Base-by-base conservation (phyloP, 2,888 invertebrate genomes). In the Antitype chi region DNA sequence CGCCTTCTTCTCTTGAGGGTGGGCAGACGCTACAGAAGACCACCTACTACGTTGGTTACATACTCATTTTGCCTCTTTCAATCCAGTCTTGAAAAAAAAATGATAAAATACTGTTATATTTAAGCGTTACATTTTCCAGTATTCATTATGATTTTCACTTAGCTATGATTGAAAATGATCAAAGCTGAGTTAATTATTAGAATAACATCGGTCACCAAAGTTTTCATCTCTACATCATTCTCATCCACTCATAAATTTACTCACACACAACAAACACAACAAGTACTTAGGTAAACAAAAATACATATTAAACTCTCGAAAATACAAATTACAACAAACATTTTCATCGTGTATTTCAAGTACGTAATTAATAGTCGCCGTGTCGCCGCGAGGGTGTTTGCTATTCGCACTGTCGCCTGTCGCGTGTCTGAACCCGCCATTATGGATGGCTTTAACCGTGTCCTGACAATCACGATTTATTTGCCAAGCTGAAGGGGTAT, bases 331-430 rank as follows among this genome's bases (percentile, higher is more conserved):
- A 80, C 74, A 78, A 76, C 82, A 88, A 87, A 84, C 80, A 88
- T 49, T 66, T 52, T 80, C 62, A 81, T 77, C 62, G 70, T 67
- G 71, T 74, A 85, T 88, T 80, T 88, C 83, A 84, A 90, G 89
- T 81, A 83, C 71, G 71, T 90, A 89, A 91, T 90, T 89, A 89
- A 84, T 80, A 70, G 69, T 70, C 47, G 63, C 67, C 71, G 67
- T 83, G 84, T 86, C 79, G 92, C 92, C 91, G 89, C 88, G 82
- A 89, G 92, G 87, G 81, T 92, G 89, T 92, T 92, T 89, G 89
- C 88, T 57, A 81, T 92, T 91, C 92, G 89, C 92, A 92, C 83
- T 78, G 83, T 70, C 87, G 80, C 90, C 80, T 84, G 88, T 82
- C 89, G 85, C 86, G 89, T 86, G 89, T 87, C 87, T 85, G 82